phyloP scores from a whole-genome alignment of 2,113 vertebrate species.

The Nyctereutes procyonoides region DNA sequence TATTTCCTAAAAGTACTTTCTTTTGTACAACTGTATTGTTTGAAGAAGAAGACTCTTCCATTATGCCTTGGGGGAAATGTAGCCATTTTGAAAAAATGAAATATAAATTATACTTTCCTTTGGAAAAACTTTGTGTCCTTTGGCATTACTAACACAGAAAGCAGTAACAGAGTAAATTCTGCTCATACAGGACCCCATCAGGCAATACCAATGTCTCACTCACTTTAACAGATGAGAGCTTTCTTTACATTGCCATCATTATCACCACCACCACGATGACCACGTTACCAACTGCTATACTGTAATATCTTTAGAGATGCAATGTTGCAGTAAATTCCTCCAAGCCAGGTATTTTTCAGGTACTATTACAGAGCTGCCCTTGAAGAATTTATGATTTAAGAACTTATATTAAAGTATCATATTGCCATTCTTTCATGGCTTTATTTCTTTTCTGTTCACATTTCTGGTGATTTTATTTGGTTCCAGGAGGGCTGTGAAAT shows the following conservation, averaged over 20 bases:
- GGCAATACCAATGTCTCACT: not conserved
- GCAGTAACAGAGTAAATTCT: not conserved
- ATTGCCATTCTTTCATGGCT: not conserved
- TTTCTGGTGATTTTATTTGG: slow-evolving; percentile 40
- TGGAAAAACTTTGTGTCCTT: not conserved
- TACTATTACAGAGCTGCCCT: not conserved
- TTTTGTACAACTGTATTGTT: slow-evolving; percentile 32
- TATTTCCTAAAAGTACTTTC: slow-evolving; percentile 17
- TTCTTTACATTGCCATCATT: not conserved
- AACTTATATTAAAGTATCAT: not conserved
- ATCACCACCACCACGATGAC: not conserved
- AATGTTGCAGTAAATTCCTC: not conserved
- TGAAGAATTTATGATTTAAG: not conserved
- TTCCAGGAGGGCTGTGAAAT: slow-evolving; percentile 14
- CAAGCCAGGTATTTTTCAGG: not conserved
- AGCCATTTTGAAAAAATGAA: slow-evolving; percentile 46
- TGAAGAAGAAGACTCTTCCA: slow-evolving; percentile 43
- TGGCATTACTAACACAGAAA: not conserved
- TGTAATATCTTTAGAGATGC: not conserved
- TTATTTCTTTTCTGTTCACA: slow-evolving; percentile 34
- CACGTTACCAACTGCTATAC: not conserved
- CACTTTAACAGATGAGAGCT: not conserved
- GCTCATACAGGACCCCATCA: not conserved
- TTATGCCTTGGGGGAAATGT: slow-evolving; percentile 10
- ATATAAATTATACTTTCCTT: slow-evolving; percentile 40